These are phyloP conservation scores for Sminthurinus aureus DNA, from an alignment of 2,888 invertebrate species.

Conservation along the genomic window DNA sequence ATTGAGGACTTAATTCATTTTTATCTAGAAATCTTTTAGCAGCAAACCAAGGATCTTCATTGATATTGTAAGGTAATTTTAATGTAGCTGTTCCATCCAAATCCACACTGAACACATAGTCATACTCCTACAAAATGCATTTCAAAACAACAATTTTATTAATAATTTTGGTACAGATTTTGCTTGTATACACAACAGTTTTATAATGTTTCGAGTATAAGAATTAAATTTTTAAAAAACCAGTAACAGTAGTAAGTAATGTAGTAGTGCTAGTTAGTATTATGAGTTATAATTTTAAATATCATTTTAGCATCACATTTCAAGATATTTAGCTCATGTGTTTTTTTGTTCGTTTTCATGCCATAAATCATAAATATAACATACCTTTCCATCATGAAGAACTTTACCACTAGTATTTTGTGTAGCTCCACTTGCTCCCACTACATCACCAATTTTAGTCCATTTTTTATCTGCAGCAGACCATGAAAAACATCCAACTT, in stretches of 20 bases:
- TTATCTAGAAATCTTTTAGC: conserved; percentile 90
- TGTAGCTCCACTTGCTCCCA: conserved; percentile 76
- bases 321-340: too few species aligned
- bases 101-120: conserved; percentile 95
- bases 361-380: too few species aligned
- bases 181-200: too few species aligned
- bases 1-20: conserved; percentile 82
- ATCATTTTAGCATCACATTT: too few species aligned
- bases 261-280: neutral
- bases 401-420: conserved; percentile 76
- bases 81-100: conserved; percentile 87
- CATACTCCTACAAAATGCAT: conserved; percentile 77
- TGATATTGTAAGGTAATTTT: conserved; percentile 88
- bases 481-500: conserved; percentile 83
- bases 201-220: too few species aligned
- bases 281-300: too few species aligned
- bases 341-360: too few species aligned
- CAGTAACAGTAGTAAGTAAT: neutral
- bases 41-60: conserved; percentile 90
- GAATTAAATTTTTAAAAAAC: too few species aligned
- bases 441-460: conserved; percentile 88
- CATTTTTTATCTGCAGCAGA: conserved; percentile 73
- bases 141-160: too few species aligned
- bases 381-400: conserved; percentile 81
- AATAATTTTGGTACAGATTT: too few species aligned